Percentiles rank a stretch among this genome's conserved stretches.
These are phyloP conservation scores for Polyommatus icarus DNA, from an alignment of 2,888 invertebrate species.

Conservation along the genomic window DNA sequence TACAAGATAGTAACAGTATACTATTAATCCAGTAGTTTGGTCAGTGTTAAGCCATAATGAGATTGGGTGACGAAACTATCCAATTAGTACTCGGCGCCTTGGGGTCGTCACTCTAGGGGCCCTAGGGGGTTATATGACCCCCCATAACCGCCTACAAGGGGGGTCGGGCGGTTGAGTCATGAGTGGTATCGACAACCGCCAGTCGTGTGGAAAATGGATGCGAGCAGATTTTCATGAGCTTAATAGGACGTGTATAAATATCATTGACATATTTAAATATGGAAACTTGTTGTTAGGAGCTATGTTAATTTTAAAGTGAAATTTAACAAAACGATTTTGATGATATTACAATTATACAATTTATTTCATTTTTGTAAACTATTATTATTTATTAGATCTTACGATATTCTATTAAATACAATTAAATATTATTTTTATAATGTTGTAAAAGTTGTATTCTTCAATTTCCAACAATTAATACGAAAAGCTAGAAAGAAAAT, in stretches of 20 bases:
- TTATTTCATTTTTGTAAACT: no score
- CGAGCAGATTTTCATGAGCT: conserved; percentile 2
- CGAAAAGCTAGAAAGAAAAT: no score
- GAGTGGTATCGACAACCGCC: conserved; percentile 28
- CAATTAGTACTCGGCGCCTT: conserved; percentile 25
- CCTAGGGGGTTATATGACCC: neutral
- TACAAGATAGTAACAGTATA: neutral
- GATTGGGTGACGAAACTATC: conserved; percentile 29
- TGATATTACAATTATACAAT: no score
- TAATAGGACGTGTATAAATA: neutral
- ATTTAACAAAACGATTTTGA: neutral
- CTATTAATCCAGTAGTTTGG: conserved; percentile 19
- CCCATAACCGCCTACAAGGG: conserved; percentile 3
- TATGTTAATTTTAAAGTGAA: neutral
- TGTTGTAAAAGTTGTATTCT: no score
- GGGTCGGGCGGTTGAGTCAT: conserved; percentile 12
- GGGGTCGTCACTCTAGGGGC: conserved; percentile 20
- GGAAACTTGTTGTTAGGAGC: neutral
- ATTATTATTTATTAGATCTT: no score
- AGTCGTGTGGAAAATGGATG: conserved; percentile 23
- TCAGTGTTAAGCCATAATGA: conserved; percentile 25
- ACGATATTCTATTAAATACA: no score
- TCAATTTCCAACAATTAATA: no score
- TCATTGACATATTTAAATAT: no score
- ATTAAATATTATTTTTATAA: no score